Conservation (phyloP, 2,113 vertebrate genomes). For the Equus quagga region DNA sequence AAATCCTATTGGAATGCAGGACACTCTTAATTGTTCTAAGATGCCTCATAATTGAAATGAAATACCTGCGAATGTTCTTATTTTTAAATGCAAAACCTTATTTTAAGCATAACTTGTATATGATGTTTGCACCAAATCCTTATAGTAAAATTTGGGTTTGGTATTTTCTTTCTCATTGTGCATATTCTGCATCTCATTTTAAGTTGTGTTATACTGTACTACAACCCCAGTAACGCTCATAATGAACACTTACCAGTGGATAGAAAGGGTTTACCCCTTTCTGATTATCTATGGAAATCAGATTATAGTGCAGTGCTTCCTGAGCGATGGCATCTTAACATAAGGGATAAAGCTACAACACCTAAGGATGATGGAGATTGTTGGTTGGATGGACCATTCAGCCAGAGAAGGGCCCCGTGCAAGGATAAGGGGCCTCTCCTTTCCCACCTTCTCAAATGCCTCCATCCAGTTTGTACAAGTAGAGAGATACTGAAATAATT, state of each 20-base stretch:
- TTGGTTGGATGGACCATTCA: background rate
- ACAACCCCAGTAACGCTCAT: conserved; percentile 70
- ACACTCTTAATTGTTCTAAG: conserved; percentile 67
- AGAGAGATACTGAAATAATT: conserved; percentile 33
- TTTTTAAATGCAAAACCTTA: conserved; percentile 67
- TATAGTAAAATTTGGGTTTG: conserved; percentile 76
- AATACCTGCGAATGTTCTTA: conserved; percentile 61
- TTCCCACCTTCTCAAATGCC: background rate
- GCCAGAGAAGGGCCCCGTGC: background rate
- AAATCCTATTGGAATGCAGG: conserved; percentile 23
- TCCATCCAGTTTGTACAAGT: conserved; percentile 1
- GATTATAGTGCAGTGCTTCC: conserved; percentile 67
- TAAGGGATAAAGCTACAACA: conserved; percentile 53
- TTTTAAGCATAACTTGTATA: conserved; percentile 72
- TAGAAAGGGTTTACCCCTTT: conserved; percentile 77
- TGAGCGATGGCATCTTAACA: conserved; percentile 75
- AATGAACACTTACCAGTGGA: conserved; percentile 67
- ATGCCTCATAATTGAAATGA: conserved; percentile 55
- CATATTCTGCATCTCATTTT: conserved; percentile 60
- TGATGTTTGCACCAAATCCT: conserved; percentile 57
- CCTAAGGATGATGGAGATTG: background rate
- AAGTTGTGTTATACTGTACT: conserved; percentile 56
- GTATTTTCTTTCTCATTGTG: conserved; percentile 48
- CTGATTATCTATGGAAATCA: conserved; percentile 73
- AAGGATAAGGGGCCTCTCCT: background rate